Evolutionary conservation across 1,140 invertebrate genomes (phyloP), one percentile per base, ranked within the genome.

Genomic region (Ostrea edulis): DNA sequence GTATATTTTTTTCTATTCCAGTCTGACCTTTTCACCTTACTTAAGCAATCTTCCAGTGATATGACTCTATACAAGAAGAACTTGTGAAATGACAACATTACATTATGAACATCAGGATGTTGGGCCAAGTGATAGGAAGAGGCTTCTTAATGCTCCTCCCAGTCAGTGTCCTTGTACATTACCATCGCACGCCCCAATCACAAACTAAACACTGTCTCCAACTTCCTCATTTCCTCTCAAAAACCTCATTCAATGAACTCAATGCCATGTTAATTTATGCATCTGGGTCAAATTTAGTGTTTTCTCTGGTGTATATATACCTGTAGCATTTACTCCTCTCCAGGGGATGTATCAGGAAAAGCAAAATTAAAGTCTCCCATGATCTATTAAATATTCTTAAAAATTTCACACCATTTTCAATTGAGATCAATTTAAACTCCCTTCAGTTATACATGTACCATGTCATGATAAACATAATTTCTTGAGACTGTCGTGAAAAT

Each of bases 61-160:
- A 62, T 62, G 55, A 62, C 55, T 62, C n/a, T n/a, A n/a, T n/a
- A n/a, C 7, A 62, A 12, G 54, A 55, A 55, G 54, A 55, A 55
- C 54, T 55, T 55, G 54, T 62, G 68, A 9, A 25, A 71, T 71
- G 68, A 71, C 22, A 25, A 62, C 58, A 14, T 25, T 14, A 35
- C 68, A 71, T 11, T 29, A 71, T 71, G 68, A 71, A 25, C 29
- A 71, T 71, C 68, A 71, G 68, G 68, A 71, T 71, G 68, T 29
- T 71, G 7, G 4, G 11, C 68, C 29, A 9, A 71, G 68, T 29
- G 68, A 71, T 35, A 71, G 68, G 68, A 71, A 71, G 68, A 9
- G 9, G 25, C 68, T 14, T 25, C 12, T 71, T 71, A 71, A 14
- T 12, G 14, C 68, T 71, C 68, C 68, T 12, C 68, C 68, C 68